Evolutionary conservation across 2,797 vertebrate genomes (phyloP), one percentile per base, ranked within the genome.

Genomic region (Notolabrus celidotus): DNA sequence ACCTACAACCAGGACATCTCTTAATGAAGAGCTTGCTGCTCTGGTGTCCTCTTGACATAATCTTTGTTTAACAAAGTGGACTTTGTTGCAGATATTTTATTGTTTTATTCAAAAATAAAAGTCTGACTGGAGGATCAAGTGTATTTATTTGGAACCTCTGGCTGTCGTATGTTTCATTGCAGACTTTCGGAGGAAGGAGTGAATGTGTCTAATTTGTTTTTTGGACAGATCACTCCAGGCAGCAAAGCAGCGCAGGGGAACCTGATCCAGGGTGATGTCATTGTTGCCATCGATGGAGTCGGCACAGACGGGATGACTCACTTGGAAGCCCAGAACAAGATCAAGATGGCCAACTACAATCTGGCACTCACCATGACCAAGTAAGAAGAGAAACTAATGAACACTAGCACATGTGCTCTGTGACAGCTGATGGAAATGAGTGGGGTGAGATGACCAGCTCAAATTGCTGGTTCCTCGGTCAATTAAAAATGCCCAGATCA

Each of bases 311-410:
- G 96, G 59, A 98, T 99, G 97, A 99, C 98, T 45, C 98, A 99
- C 86, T 92, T 99, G 88, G 97, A 99, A 69, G 97, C 97, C 45
- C 97, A 99, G 94, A 99, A 99, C 92, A 97, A 97, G 92, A 99
- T 99, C 93, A 99, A 99, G 91, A 96, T 96, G 59, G 96, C 97
- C 66, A 94, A 81, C 88, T 96, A 96, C 93, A 97, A 96, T 92
- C 90, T 99, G 89, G 93, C 94, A 8, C 97, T 99, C 87, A 98
- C 96, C 58, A 95, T 99, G 92, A 92, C 95, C 86, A 99, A 96
- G 97, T 99, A 95, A 86, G 83, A 15, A 1, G 14, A 93, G 61
- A 43, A 43, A 43, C 41, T 4, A 10, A 43, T n/a, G 17, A 31
- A 31, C 29, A 31, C n/a, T n/a, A n/a, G n/a, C n/a, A n/a, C n/a